A percentile compares a stretch with the other conserved stretches of the same genome.
Conservation (phyloP, 2,797 vertebrate genomes). For the Meda fulgida region DNA sequence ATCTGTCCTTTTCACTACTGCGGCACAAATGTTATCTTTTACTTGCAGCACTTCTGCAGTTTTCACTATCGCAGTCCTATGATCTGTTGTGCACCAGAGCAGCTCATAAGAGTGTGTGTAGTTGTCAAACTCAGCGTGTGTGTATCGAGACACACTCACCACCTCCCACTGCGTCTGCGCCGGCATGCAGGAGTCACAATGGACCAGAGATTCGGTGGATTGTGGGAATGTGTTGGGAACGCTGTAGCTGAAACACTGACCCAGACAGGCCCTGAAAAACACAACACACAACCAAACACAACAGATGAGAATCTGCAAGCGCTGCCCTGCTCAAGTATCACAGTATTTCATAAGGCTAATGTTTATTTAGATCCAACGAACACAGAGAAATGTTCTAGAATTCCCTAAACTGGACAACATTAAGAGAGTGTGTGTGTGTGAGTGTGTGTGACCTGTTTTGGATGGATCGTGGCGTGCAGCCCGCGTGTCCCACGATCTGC, state of each 20-base stretch:
- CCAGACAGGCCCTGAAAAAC: constrained; percentile 71
- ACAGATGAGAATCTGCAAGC: background rate
- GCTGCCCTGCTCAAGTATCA: background rate
- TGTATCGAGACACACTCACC: constrained; percentile 79
- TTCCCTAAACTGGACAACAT: background rate
- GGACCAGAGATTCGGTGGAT: constrained; percentile 96
- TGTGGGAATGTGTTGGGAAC: constrained; percentile 99
- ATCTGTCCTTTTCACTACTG: too few species aligned
- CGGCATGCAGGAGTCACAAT: constrained; percentile 99
- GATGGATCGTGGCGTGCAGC: constrained; percentile 95
- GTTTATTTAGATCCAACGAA: background rate
- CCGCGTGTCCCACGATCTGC: constrained; percentile 97
- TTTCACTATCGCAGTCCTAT: background rate
- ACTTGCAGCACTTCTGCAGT: too few species aligned
- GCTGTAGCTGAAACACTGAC: constrained; percentile 99
- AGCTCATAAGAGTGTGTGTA: background rate
- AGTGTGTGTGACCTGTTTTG: constrained; percentile 91
- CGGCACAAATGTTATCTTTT: too few species aligned
- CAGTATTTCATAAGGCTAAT: background rate
- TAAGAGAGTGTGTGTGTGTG: background rate
- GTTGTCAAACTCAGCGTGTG: background rate
- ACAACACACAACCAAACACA: background rate
- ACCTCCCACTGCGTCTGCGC: constrained; percentile 98
- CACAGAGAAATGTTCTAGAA: background rate
- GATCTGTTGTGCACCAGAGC: background rate